Conservation (phyloP, 2,888 invertebrate species). For the Listrodromus nycthemerus region DNA sequence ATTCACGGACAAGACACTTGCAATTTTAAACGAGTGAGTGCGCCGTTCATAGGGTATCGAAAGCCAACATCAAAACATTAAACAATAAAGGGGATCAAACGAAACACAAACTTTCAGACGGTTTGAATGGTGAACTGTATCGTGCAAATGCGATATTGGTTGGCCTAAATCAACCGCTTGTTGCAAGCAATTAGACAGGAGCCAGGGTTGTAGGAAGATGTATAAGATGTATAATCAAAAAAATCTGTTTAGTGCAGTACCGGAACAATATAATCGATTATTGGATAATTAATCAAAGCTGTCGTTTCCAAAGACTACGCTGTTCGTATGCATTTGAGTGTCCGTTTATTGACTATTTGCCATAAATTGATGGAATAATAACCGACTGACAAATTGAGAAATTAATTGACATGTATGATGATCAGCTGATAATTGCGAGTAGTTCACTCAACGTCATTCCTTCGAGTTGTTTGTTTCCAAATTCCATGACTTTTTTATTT, state of each 20-base stretch:
- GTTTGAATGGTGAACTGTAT: no score
- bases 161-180: no score
- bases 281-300: not conserved
- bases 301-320: not conserved
- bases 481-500: slow-evolving; percentile 3
- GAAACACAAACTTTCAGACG: no score
- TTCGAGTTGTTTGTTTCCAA: slow-evolving; percentile 64
- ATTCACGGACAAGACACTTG: not conserved
- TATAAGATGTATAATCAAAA: no score
- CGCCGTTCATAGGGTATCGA: not conserved
- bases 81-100: no score
- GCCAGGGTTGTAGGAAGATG: no score
- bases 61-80: no score
- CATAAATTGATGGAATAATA: not conserved
- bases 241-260: not conserved
- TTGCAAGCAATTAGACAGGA: no score
- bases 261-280: not conserved
- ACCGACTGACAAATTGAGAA: not conserved
- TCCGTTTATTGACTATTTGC: not conserved
- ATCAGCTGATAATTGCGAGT: slow-evolving; percentile 59
- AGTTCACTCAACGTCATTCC: slow-evolving; percentile 64
- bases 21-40: slow-evolving; percentile 10
- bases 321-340: not conserved
- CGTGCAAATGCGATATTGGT: no score
- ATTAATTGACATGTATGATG: not conserved